Base-by-base conservation (phyloP, 2,113 vertebrate species). In the Myotis davidii region DNA sequence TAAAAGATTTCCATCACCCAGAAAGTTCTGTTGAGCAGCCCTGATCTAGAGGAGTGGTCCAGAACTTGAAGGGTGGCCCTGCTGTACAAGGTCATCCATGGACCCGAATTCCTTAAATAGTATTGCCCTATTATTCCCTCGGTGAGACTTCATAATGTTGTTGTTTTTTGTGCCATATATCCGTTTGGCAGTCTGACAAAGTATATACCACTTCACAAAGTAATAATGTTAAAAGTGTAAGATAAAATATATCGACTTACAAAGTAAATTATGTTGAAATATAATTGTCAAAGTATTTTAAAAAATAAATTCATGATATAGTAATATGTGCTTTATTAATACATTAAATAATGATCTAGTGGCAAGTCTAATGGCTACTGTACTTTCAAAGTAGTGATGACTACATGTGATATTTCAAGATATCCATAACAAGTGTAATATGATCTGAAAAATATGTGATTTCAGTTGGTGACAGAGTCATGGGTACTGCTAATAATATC, bases 381-480 rank as follows among this genome's bases (percentile, higher is more conserved):
- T 77, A 50, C 59, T 83, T 95, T 95, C n/a, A 76, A 69, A 86
- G 45, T 64, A 78, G 50, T 91, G 32, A 45, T 93, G 32, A 73
- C 54, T 67, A 39, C 82, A 65, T 73, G 23, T 87, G 45, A 54
- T 67, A 77, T 93, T 85, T 93, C 23, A 92, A 9, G 8, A 37
- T 77, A 73, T 77, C 11, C 13, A 0, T 76, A 70, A 27, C 32
- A 96, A 64, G 17, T 83, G n/a, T 65, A 29, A 48, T 45, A 18
- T 17, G 14, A 59, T 39, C 48, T 29, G 34, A 85, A 69, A 77
- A 59, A 32, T 32, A 20, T 85, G 27, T 45, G n/a, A 83, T 90
- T 86, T 89, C 61, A 79, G 7, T 78, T 93, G 64, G 70, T 82
- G n/a, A 76, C 61, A 70, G 73, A 61, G 64, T 79, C 32, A 32